These are phyloP conservation scores for Oryzias dopingdopingensis DNA, from an alignment of 2,797 vertebrate species.

Conservation along the genomic window DNA sequence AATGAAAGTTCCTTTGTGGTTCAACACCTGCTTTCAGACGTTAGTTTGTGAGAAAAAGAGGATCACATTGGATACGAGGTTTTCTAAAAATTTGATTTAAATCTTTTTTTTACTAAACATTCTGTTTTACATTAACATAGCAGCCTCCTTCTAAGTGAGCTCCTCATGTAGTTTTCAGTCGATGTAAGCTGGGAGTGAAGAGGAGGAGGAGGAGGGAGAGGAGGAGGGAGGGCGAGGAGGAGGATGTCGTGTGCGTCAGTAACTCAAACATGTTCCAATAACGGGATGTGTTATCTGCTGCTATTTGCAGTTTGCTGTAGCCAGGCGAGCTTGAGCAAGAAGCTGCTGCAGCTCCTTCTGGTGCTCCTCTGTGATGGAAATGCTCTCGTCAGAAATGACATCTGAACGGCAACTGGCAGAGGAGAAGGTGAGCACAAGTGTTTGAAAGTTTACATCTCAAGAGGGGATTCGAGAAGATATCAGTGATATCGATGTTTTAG, in stretches of 20 bases:
- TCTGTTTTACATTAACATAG: too few species aligned
- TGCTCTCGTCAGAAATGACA: slow-evolving; percentile 24
- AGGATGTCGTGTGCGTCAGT: slow-evolving; percentile 60
- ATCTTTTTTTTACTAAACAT: too few species aligned
- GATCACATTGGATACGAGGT: too few species aligned
- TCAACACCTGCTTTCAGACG: too few species aligned
- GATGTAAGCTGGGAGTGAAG: slow-evolving; percentile 3
- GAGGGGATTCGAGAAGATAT: neutral
- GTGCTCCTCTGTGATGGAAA: slow-evolving; percentile 39
- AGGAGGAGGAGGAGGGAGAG: slow-evolving; percentile 9
- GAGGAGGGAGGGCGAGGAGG: slow-evolving; percentile 9
- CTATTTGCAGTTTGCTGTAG: slow-evolving; percentile 71
- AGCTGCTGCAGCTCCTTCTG: slow-evolving; percentile 28
- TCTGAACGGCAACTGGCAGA: slow-evolving; percentile 27
- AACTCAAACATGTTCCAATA: slow-evolving; percentile 72
- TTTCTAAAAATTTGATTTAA: too few species aligned
- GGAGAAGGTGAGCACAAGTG: slow-evolving; percentile 56
- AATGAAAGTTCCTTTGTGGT: too few species aligned
- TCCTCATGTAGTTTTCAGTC: too few species aligned
- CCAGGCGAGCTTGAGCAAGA: slow-evolving; percentile 51
- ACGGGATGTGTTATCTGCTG: slow-evolving; percentile 64
- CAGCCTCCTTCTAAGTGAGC: too few species aligned
- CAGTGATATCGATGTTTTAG: too few species aligned
- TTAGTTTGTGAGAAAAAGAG: too few species aligned
- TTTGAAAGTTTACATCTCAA: neutral